Evolutionary conservation across 2,888 invertebrate species (phyloP).

Genomic region (Erebia palarica): DNA sequence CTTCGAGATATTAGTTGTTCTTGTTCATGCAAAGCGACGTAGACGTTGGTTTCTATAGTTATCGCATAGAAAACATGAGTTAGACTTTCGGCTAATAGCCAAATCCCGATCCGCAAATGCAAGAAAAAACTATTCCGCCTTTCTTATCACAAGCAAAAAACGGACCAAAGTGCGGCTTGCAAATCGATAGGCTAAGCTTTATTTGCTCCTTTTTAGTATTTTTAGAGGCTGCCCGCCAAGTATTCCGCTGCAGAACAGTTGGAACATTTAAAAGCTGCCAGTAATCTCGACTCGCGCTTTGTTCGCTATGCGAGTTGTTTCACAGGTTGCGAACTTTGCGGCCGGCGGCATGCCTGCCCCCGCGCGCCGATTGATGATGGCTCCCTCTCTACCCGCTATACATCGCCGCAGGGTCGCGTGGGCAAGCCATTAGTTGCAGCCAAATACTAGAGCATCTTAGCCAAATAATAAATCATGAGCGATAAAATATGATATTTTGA

Average conservation of each 20-base stretch:
- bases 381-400: constrained; percentile 46
- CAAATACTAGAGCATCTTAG: not conserved
- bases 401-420: constrained; percentile 33
- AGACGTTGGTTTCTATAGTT: not conserved
- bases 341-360: constrained; percentile 46
- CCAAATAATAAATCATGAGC: constrained; percentile 7
- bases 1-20: not conserved
- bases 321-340: constrained; percentile 58
- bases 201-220: constrained; percentile 60
- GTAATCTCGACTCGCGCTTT: constrained; percentile 60
- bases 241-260: constrained; percentile 55
- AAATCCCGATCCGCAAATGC: not conserved
- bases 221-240: constrained; percentile 58
- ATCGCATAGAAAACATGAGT: constrained; percentile 13
- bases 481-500: too few relatives aligned
- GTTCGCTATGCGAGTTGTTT: constrained; percentile 55
- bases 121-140: constrained; percentile 21
- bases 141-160: constrained; percentile 52
- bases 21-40: not conserved
- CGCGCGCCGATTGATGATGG: constrained; percentile 49
- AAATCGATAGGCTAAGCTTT: constrained; percentile 61
- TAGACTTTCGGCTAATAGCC: not conserved
- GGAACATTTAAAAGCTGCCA: constrained; percentile 61
- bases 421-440: constrained; percentile 8
- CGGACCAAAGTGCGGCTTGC: constrained; percentile 60